Evolutionary conservation across 2,113 vertebrate species (phyloP).

Genomic region (Cryptoleucopteryx plumbea): DNA sequence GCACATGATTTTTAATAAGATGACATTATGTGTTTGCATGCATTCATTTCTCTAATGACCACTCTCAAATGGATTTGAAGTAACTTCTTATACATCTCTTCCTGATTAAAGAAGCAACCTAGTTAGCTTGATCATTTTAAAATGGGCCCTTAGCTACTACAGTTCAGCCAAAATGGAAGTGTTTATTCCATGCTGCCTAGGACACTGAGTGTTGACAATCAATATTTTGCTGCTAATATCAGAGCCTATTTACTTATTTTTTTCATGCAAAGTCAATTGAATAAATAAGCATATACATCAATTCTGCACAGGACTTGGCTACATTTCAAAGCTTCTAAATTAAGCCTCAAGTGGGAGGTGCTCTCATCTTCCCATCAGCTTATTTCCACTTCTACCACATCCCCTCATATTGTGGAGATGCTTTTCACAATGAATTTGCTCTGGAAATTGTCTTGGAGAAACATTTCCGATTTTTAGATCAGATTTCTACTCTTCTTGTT

Average conservation of each 20-base stretch:
- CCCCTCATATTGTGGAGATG: not conserved
- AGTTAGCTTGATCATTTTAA: not conserved
- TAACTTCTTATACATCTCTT: not conserved
- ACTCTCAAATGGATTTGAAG: not conserved
- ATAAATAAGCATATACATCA: not conserved
- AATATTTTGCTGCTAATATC: slow-evolving; percentile 19
- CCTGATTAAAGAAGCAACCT: not conserved
- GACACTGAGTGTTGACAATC: not conserved
- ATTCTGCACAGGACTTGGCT: not conserved
- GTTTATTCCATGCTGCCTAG: not conserved
- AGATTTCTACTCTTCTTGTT: not conserved
- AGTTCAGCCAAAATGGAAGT: not conserved
- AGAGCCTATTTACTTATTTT: not conserved
- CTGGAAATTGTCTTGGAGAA: not conserved
- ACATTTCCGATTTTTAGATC: not conserved
- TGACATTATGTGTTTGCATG: not conserved
- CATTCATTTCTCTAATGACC: not conserved
- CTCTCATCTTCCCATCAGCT: not conserved
- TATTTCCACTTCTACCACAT: not conserved
- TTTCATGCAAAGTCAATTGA: not conserved
- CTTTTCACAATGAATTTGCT: not conserved
- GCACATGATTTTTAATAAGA: not conserved
- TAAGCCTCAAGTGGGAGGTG: not conserved
- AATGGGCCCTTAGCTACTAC: not conserved
- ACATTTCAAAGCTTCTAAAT: not conserved